Conservation (phyloP, 2,888 invertebrate genomes). For the Pinctada fucata region DNA sequence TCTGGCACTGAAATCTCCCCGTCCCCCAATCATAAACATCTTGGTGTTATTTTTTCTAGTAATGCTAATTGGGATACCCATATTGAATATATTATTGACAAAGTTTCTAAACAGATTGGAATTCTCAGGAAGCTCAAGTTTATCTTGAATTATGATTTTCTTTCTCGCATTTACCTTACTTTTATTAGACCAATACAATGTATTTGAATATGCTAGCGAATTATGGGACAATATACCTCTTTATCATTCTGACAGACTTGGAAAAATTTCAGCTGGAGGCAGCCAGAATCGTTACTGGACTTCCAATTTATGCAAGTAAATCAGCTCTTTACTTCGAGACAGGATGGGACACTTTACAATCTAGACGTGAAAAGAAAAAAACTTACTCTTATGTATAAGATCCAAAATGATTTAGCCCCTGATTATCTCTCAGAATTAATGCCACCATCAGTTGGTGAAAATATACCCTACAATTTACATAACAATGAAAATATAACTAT, state of each 20-base stretch:
- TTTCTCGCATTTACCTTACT: constrained; percentile 11
- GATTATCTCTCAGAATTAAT: no score
- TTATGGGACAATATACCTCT: constrained; percentile 13
- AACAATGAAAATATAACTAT: not conserved
- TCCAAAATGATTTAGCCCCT: no score
- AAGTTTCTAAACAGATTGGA: no score
- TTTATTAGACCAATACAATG: constrained; percentile 19
- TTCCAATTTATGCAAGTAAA: no score
- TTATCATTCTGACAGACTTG: not conserved
- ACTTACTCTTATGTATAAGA: no score
- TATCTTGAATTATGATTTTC: constrained; percentile 1
- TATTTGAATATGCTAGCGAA: constrained; percentile 22
- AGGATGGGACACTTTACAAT: no score
- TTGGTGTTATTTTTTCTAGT: constrained; percentile 17
- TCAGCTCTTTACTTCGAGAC: no score
- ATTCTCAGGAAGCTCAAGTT: constrained; percentile 30
- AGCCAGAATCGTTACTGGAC: no score
- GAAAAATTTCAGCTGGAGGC: no score
- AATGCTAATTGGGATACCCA: constrained; percentile 12
- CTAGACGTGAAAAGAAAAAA: no score
- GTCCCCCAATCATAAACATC: constrained; percentile 26
- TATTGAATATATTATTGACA: constrained; percentile 13
- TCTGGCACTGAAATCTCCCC: no score
- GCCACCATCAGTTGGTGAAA: no score
- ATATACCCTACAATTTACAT: not conserved